Percentiles rank a stretch among this genome's conserved stretches.
Evolutionary conservation across 2,888 invertebrate species (phyloP).

Genomic region (Isoperla grammatica): DNA sequence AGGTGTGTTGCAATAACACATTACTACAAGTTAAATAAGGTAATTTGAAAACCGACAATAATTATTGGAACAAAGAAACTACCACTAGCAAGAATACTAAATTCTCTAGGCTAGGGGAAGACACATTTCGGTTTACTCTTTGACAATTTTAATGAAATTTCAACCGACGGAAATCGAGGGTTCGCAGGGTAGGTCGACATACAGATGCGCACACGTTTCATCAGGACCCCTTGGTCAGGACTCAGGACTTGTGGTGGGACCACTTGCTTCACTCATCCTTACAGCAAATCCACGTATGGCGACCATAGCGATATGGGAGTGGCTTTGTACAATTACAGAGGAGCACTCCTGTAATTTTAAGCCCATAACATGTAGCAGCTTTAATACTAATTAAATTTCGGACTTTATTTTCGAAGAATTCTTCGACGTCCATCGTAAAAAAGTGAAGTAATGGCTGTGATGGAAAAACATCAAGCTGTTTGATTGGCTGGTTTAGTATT

Average conservation of each 20-base stretch:
- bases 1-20: too few species aligned
- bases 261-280: background rate
- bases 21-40: too few species aligned
- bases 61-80: too few species aligned
- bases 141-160: too few species aligned
- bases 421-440: slow-evolving; percentile 23
- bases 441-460: slow-evolving; percentile 16
- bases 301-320: background rate
- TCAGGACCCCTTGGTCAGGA: too few species aligned
- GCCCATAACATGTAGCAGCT: background rate
- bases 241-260: background rate
- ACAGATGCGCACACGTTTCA: too few species aligned
- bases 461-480: slow-evolving; percentile 13
- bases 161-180: too few species aligned
- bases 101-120: too few species aligned
- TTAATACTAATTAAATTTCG: slow-evolving; percentile 28
- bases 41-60: too few species aligned
- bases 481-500: slow-evolving; percentile 16
- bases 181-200: too few species aligned
- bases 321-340: background rate
- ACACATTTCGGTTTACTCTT: too few species aligned
- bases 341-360: background rate
- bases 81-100: too few species aligned
- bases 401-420: slow-evolving; percentile 27
- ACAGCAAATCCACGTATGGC: background rate